Base-by-base conservation (phyloP, 1,140 invertebrate genomes). In the Drosophila sechellia region DNA sequence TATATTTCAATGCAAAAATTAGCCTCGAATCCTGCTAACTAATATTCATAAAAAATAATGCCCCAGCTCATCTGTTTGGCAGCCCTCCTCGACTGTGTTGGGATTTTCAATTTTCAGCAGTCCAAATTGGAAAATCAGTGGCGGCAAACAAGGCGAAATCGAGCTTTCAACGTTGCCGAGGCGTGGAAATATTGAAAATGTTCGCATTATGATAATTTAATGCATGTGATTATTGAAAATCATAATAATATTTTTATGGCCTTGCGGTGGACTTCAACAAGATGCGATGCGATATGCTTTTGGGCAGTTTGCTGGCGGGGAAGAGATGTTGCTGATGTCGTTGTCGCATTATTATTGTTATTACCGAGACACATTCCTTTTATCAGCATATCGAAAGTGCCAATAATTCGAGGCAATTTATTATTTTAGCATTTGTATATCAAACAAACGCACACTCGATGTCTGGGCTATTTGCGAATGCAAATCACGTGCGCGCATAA, bases 301-400 rank as follows among this genome's bases (percentile, higher is more conserved):
- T 59, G 39, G 39, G 42, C 49, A 50, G 49, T 31, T 49, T 5
- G 48, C 31, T 31, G 48, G 4, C 39, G 35, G 35, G 57, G 50
- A 15, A 55, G 75, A 66, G 74, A 68, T 77, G 63, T 85, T 81
- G 73, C 75, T 49, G 66, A 71, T 74, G 69, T 81, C 79, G 79
- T 81, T 81, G 83, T 89, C 84, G 84, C 84, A 90, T 89, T 89
- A 89, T 89, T 89, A 89, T 89, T 89, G 84, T 89, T 89, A 89
- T 89, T 89, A 89, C 84, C 79, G 77, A 74, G 69, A 80, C 84
- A 89, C 76, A 79, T 76, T 81, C 79, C 84, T 87, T 89, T 90
- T 87, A 89, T 89, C 84, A 89, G 79, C 72, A 73, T 72, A 43
- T 13, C 54, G 79, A 89, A 89, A 89, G 77, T 84, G 80, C 85